Conservation (phyloP, 1,140 invertebrate species). For the Drosophila yakuba region DNA sequence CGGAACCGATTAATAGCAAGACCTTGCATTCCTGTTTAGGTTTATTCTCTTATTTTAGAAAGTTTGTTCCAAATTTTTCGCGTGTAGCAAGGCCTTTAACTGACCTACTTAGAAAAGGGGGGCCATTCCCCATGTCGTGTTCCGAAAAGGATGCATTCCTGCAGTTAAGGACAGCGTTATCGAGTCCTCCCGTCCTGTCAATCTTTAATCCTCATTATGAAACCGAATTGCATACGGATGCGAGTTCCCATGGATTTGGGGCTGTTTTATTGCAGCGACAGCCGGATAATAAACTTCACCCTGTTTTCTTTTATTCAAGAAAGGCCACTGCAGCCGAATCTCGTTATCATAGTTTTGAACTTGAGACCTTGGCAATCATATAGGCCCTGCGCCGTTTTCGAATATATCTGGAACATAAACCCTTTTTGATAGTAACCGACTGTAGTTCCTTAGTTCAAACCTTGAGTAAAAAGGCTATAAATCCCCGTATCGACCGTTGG, state of each 20-base stretch:
- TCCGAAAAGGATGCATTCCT: neutral
- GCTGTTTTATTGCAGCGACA: neutral
- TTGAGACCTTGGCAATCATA: too few species aligned
- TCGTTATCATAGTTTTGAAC: too few species aligned
- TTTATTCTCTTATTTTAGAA: slow-evolving; percentile 11
- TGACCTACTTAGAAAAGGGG: neutral
- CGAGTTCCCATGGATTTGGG: too few species aligned
- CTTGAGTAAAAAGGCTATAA: neutral
- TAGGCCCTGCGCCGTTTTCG: neutral
- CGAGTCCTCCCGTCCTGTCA: neutral
- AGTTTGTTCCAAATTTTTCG: too few species aligned
- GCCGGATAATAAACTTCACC: too few species aligned
- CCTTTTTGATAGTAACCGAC: neutral
- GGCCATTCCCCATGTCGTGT: neutral
- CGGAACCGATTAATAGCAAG: too few species aligned
- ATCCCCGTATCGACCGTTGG: too few species aligned
- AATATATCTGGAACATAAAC: neutral
- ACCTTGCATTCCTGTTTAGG: too few species aligned
- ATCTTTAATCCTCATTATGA: neutral
- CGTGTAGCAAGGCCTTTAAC: slow-evolving; percentile 5
- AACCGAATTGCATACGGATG: neutral
- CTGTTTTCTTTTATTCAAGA: too few species aligned
- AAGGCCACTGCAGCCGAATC: too few species aligned
- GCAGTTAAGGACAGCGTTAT: neutral
- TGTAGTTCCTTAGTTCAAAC: neutral